phyloP scores from a whole-genome alignment of 2,797 vertebrate genomes.

The Gorsachius magnificus region DNA sequence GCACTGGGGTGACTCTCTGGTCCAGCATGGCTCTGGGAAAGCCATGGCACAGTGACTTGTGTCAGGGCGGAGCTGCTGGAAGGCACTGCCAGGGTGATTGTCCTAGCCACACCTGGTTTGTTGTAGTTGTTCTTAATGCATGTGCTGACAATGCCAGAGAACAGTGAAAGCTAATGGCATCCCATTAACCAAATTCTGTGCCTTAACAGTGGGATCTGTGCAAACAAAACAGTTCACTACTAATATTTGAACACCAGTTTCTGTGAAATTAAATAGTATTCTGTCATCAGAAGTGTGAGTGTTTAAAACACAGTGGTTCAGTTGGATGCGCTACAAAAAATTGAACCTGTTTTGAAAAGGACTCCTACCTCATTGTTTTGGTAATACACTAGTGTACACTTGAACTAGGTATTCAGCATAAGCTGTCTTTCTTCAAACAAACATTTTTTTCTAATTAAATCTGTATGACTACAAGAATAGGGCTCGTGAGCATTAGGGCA shows the following conservation, averaged over 20 bases:
- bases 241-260: background rate
- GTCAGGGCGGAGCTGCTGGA: background rate
- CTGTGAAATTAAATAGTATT: background rate
- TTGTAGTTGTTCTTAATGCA: background rate
- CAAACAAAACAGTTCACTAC: background rate
- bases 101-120: accelerated
- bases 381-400: background rate
- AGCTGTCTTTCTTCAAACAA: background rate
- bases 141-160: background rate
- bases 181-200: background rate
- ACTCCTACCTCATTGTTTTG: background rate
- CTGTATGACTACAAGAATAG: background rate
- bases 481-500: background rate
- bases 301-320: background rate
- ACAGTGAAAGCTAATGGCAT: background rate
- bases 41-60: accelerated
- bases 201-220: background rate
- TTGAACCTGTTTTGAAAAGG: background rate
- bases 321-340: background rate
- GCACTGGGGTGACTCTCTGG: background rate
- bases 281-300: background rate
- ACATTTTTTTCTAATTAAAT: background rate
- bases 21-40: background rate
- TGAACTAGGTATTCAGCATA: background rate
- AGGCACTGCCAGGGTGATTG: background rate